A percentile compares a stretch with the other conserved stretches of the same genome.
Conservation (phyloP, 2,113 vertebrate genomes). For the Hirundichthys speculiger region DNA sequence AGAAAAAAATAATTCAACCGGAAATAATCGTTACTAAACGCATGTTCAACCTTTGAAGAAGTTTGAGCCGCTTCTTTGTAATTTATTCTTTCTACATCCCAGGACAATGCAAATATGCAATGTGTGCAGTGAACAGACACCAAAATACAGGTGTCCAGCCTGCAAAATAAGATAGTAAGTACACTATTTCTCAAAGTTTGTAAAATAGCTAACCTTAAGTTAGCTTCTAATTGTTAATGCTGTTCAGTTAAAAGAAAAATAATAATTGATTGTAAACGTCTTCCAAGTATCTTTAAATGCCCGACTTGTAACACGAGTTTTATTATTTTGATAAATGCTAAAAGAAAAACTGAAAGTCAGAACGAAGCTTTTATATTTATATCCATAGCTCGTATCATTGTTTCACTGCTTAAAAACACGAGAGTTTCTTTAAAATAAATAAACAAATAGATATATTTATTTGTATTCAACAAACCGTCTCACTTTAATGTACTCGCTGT, state of each 20-base stretch:
- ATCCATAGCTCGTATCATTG: too few species aligned
- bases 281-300: too few species aligned
- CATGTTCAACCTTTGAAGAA: not conserved
- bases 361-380: too few species aligned
- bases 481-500: too few species aligned
- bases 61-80: accelerated
- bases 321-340: too few species aligned
- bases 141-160: constrained; percentile 81
- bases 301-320: too few species aligned
- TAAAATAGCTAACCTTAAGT: not conserved
- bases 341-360: too few species aligned
- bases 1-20: not conserved
- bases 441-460: too few species aligned
- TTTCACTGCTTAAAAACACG: too few species aligned
- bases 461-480: too few species aligned
- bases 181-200: not conserved
- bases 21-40: not conserved
- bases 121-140: constrained; percentile 72
- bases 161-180: constrained; percentile 84
- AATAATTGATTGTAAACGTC: too few species aligned
- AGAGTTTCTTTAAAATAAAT: too few species aligned
- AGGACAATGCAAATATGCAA: constrained; percentile 76
- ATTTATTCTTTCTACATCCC: accelerated
- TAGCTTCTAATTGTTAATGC: constrained; percentile 9
- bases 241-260: not conserved